A percentile compares a stretch with the other conserved stretches of the same genome.
phyloP scores from a whole-genome alignment of 37 sponge, comb jelly and placozoan species.

The Oscarella lobularis region DNA sequence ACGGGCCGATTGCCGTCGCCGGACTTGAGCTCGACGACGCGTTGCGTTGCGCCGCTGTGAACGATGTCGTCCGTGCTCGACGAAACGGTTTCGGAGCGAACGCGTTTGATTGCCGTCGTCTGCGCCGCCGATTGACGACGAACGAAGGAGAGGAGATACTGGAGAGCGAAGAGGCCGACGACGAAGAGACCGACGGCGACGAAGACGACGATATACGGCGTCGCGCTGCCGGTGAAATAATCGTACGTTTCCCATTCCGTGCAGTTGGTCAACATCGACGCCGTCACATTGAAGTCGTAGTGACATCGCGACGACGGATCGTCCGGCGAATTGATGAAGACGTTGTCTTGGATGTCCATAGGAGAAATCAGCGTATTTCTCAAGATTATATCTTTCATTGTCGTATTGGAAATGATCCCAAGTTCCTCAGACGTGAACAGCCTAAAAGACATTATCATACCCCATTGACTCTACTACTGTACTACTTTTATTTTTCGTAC shows the following conservation, averaged over 20 bases:
- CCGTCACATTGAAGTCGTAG: neutral
- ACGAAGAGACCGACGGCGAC: neutral
- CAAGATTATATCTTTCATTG: slow-evolving; percentile 11
- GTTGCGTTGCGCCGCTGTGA: neutral
- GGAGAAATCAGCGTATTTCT: neutral
- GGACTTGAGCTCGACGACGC: neutral
- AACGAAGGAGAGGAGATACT: neutral
- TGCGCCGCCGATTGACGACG: neutral
- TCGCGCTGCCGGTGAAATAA: slow-evolving; percentile 16
- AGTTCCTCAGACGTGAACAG: neutral
- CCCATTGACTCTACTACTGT: no score
- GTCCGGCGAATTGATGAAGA: neutral
- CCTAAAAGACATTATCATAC: no score
- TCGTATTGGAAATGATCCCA: neutral
- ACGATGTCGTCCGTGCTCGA: neutral
- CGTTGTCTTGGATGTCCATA: slow-evolving; percentile 1
- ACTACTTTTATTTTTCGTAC: neutral
- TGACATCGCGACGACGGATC: neutral
- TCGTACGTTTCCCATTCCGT: slow-evolving; percentile 39
- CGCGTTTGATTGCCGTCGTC: neutral
- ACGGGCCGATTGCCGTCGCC: neutral
- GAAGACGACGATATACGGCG: neutral
- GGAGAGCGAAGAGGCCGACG: neutral
- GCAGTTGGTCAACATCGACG: slow-evolving; percentile 11
- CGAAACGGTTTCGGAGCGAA: neutral